Percentiles rank a stretch among this genome's conserved stretches.
Evolutionary conservation across 2,113 vertebrate genomes (phyloP).

Genomic region (Pagrus major): DNA sequence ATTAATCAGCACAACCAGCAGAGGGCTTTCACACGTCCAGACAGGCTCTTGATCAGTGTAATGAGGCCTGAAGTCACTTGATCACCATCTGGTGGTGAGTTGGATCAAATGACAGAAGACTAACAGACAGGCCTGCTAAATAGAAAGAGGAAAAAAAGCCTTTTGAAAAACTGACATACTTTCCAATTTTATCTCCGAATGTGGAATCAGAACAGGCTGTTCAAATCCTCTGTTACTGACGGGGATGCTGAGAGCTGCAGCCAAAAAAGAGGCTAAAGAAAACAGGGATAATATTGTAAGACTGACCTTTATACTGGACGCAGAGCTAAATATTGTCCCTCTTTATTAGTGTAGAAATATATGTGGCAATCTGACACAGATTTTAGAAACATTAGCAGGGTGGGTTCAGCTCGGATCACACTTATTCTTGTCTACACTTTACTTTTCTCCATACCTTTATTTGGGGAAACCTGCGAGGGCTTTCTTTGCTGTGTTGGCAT

Average conservation of each 20-base stretch:
- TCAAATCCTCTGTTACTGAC: background rate
- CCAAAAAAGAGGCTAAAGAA: background rate
- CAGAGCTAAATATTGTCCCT: background rate
- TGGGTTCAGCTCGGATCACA: background rate
- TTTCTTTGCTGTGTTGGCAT: background rate
- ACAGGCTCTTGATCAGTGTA: background rate
- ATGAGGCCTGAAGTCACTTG: background rate
- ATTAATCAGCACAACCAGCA: slow-evolving; percentile 3
- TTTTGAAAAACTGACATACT: background rate
- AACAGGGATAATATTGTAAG: background rate
- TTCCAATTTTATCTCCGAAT: background rate
- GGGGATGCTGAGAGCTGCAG: background rate
- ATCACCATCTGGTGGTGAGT: slow-evolving; percentile 32
- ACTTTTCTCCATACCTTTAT: background rate
- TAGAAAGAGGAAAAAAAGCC: too few species aligned
- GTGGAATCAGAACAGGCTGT: background rate
- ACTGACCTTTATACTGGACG: background rate
- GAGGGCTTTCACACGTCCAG: background rate
- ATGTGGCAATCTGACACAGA: background rate
- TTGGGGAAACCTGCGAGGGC: background rate
- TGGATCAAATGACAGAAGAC: background rate
- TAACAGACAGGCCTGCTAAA: background rate
- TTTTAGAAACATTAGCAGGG: background rate
- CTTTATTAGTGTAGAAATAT: background rate
- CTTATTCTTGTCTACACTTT: too few species aligned